Base-by-base conservation (phyloP, 1,140 invertebrate species). In the Meloidogyne exigua region DNA sequence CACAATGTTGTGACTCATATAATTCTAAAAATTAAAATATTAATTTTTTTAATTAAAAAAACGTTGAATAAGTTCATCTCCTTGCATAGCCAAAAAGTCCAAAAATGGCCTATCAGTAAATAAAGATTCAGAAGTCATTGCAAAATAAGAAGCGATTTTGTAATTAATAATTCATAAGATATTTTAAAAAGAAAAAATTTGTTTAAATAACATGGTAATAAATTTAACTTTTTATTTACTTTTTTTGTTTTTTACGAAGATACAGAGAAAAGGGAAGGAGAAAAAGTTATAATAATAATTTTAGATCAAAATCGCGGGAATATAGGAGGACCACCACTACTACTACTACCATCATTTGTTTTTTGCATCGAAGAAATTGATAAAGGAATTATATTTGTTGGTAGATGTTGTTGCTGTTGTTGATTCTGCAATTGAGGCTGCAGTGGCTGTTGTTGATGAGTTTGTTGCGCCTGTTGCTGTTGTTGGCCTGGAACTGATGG, bases 1-100 rank as follows among this genome's bases (percentile, higher is more conserved):
- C 83, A 42, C 81, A 83, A 18, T 67, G 39, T 25, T 79, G 57
- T 1, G 68, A 73, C 32, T 81, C 81, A 25, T 82, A 81, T 2
- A 81, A 62, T 64, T 73, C 72, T 73, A n/a, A 65, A 62, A 28
- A 57, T 57, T n/a, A 57, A 57, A n/a, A n/a, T 15, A 23, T 4
- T 49, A 64, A 10, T 64, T 3, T 23, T n/a, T 23, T n/a, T 21
- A 28, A 4, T 62, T 62, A 5, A 15, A 3, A 23, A 15, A 64
- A 49, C 72, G 79, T 62, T 81, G 63, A 18, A 79, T 28, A 21
- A 68, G 28, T 5, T 79, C 78, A 18, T 63, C 78, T 44, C 42
- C 68, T 57, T 82, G 63, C 15, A 18, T 32, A 32, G 66, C 39
- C 66, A 79, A 81, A 70, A 72, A 81, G 4, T 36, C 69, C 32